phyloP scores from a whole-genome alignment of 2,113 vertebrate genomes.

The Rhinoderma darwinii region DNA sequence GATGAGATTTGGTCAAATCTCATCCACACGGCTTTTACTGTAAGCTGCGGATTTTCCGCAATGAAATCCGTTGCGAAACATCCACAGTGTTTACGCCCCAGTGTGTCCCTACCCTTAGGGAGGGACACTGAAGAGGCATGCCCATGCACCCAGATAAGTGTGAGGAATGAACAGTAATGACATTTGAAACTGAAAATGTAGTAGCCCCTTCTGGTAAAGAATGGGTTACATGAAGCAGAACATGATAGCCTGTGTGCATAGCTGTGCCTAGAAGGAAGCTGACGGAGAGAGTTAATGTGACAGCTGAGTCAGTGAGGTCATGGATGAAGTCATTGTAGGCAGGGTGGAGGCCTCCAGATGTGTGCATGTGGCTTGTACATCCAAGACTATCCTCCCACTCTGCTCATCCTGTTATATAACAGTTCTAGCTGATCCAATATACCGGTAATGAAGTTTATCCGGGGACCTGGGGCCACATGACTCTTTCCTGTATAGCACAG shows the following conservation, averaged over 20 bases:
- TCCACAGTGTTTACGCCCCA: no score
- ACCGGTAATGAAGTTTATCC: not conserved
- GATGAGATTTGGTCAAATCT: no score
- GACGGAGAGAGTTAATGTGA: constrained; percentile 25
- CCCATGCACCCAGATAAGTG: not conserved
- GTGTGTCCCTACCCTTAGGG: no score
- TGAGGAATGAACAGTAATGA: not conserved
- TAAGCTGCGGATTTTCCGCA: no score
- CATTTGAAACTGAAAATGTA: not conserved
- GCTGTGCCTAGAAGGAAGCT: not conserved
- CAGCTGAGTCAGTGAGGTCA: constrained; percentile 47
- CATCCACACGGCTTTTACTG: no score
- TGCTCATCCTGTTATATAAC: constrained; percentile 12
- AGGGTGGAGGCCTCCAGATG: constrained; percentile 54
- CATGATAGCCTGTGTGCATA: not conserved
- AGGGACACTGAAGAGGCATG: no score
- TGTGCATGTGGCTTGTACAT: constrained; percentile 27
- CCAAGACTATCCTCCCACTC: not conserved
- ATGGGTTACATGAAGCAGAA: not conserved
- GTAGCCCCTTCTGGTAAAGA: not conserved
- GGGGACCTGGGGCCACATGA: not conserved
- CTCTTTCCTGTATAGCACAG: not conserved
- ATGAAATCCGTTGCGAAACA: no score
- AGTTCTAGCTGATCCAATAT: not conserved
- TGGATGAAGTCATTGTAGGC: constrained; percentile 23